Evolutionary conservation across 1,140 invertebrate species (phyloP), one percentile per base, ranked within the genome.

Genomic region (Pseudoatta argentina): DNA sequence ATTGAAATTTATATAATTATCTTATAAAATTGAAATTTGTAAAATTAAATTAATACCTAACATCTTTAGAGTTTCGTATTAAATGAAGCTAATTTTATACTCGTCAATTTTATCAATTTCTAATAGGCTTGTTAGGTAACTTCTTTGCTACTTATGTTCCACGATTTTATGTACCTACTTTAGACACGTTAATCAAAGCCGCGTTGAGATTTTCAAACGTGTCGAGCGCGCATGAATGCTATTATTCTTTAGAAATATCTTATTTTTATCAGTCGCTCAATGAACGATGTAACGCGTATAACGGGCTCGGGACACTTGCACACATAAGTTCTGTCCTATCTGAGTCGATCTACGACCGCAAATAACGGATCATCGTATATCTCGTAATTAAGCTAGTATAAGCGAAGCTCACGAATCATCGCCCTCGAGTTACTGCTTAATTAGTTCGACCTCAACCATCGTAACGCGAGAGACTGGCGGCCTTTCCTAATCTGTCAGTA

Each of bases 351-450:
- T 91, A 89, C 78, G 61, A 59, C 87, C 63, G 57, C 55, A 75
- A 81, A 16, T 90, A 90, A 90, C 89, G 89, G 89, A 30, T 90
- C 88, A 18, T 67, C 66, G 48, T 57, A 81, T 78, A 81, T 87
- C 77, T 89, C 89, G 75, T 90, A 90, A 89, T 90, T 79, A 85
- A 75, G 75, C 30, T 55, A 66, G 59, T 55, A 73, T 39, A 77
- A 85, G 88, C 34, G 67, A 82, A 55, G 85, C 48, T 48, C 57
- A 69, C 75, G 66, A 64, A 87, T 90, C 77, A 44, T 77, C 63
- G 44, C 24, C 21, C 27, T 55, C 64, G 24, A 86, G 53, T 88
- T 63, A 86, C 75, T 73, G n/a, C 73, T 78, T 83, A 83, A 83
- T 83, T 83, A 83, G 69, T 83, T 75, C 69, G 79, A 83, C 79